Base-by-base conservation (phyloP, 2,797 vertebrate genomes). In the Hypotaenidia philippensis region DNA sequence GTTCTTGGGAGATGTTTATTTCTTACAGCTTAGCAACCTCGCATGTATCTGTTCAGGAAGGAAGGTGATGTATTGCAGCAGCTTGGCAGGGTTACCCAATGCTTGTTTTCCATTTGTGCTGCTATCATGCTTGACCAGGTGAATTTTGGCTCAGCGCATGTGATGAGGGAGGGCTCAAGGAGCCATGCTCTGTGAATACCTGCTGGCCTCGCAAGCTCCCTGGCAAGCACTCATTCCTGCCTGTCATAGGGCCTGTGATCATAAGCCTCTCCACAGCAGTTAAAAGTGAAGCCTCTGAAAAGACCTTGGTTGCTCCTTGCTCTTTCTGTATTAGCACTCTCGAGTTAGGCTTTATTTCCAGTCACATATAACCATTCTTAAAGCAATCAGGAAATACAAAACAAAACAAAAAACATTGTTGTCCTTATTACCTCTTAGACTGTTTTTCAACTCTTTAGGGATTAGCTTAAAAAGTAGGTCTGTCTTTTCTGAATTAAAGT, bases 81-180 rank as follows among this genome's bases (percentile, higher is more conserved):
- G 32, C 32, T 68, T 72, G 76, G 32, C 89, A 64, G 71, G 31
- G 40, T 50, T 70, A 26, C 45, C 29, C 0, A 0, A 19, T 20
- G 38, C 84, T 91, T 55, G 34, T 68, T 45, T 45, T 45, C 45
- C 10, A 22, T 45, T 45, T 45, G 45, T 45, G 45, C 45, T 45
- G 45, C 45, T 45, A 22, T 22, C 45, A 45, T 21, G 6, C 45
- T 25, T 25, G 60, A 34, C 38, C 60, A 49, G 38, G n/a, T 63
- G 41, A 26, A 27, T 49, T n/a, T 18, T 53, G 59, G 49, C 60
- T 77, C 49, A 4, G 23, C 3, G 13, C 26, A 41, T 70, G 34
- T 0, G 0, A 5, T 8, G n/a, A 50, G 50, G n/a, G 9, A 59
- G 45, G 45, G 45, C 29, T 55, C 0, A 1, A 25, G 55, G 38